phyloP scores from a whole-genome alignment of 1,140 invertebrate species.

The Bombus pyrosoma region DNA sequence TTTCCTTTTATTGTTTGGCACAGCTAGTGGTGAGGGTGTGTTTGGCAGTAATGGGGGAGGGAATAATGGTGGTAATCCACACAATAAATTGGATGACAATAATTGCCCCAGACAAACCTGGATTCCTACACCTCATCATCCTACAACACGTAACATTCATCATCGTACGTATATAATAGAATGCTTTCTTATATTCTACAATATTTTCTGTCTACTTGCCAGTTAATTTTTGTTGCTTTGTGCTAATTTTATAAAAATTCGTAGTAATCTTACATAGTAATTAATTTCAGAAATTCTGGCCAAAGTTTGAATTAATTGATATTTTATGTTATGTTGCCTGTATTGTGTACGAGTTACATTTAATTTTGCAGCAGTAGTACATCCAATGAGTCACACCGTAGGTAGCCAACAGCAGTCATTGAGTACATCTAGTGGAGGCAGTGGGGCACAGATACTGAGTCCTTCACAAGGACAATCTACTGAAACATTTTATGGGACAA shows the following conservation, averaged over 20 bases:
- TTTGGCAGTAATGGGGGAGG: constrained; percentile 77
- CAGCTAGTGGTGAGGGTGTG: constrained; percentile 81
- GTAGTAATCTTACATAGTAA: constrained; percentile 20
- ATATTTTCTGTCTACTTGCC: constrained; percentile 48
- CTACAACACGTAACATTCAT: constrained; percentile 79
- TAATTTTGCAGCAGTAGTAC: constrained; percentile 79
- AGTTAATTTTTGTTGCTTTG: constrained; percentile 64
- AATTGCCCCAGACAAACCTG: constrained; percentile 81
- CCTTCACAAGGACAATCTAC: constrained; percentile 75
- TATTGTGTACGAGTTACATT: constrained; percentile 67
- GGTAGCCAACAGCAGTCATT: constrained; percentile 78
- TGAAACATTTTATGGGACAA: constrained; percentile 78
- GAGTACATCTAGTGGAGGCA: constrained; percentile 72
- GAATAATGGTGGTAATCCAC: constrained; percentile 76
- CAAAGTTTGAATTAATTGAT: constrained; percentile 49
- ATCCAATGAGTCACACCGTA: constrained; percentile 79
- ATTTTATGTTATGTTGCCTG: constrained; percentile 58
- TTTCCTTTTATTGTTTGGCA: constrained; percentile 75
- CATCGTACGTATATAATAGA: constrained; percentile 80
- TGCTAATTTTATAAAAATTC: constrained; percentile 33
- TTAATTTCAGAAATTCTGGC: constrained; percentile 49
- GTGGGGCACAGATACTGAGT: constrained; percentile 76
- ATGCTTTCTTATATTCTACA: constrained; percentile 51
- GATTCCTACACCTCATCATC: constrained; percentile 81
- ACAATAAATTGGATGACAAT: constrained; percentile 80